Conservation (phyloP, 35 echinoderm and acorn worm species). For the Heliocidaris tuberculata region DNA sequence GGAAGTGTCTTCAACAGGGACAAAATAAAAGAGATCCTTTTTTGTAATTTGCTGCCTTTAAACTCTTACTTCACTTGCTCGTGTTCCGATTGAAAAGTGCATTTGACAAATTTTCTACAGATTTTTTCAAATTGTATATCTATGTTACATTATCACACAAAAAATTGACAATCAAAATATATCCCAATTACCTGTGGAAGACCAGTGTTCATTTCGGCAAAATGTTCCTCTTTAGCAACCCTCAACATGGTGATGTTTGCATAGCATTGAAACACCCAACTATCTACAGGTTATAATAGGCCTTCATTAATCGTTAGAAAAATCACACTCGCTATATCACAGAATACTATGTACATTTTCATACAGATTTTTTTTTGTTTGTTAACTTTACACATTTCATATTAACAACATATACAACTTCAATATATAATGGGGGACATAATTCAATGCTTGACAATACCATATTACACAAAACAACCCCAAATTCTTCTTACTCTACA, state of each 20-base stretch:
- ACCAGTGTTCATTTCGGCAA: background rate
- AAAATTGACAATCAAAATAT: slow-evolving; percentile 44
- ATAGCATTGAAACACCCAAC: slow-evolving; percentile 30
- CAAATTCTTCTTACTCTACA: slow-evolving; percentile 31
- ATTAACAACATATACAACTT: slow-evolving; percentile 44
- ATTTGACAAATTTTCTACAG: background rate
- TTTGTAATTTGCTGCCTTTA: background rate
- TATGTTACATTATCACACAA: slow-evolving; percentile 41
- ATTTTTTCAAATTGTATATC: slow-evolving; percentile 1
- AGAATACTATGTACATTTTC: slow-evolving; percentile 31
- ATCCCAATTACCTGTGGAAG: slow-evolving; percentile 36
- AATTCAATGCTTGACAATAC: background rate
- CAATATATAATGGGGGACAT: slow-evolving; percentile 29
- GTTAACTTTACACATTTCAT: slow-evolving; percentile 22
- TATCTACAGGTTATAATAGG: slow-evolving; percentile 29
- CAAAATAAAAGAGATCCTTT: background rate
- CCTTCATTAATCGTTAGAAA: background rate
- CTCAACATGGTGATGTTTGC: slow-evolving; percentile 25
- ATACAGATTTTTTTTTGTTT: slow-evolving; percentile 4
- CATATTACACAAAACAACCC: slow-evolving; percentile 41
- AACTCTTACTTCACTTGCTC: background rate
- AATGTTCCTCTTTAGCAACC: background rate
- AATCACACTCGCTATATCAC: slow-evolving; percentile 39
- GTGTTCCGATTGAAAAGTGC: background rate
- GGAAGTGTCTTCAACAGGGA: background rate